A percentile compares a stretch with the other conserved stretches of the same genome.
Conservation (phyloP, 2,113 vertebrate species). For the Notothenia rossii region DNA sequence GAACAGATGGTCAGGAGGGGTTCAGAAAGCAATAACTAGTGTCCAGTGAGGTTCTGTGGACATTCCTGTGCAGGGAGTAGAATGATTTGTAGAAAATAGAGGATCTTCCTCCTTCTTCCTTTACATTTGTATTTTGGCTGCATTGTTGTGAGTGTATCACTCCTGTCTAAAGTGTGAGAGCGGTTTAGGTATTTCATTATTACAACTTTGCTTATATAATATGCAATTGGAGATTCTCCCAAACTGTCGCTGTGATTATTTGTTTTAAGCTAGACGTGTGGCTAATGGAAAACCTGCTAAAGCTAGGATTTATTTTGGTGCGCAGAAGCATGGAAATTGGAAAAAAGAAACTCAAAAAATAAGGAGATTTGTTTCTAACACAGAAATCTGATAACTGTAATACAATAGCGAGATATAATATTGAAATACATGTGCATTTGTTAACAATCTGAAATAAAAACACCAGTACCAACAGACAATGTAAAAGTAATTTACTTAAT, state of each 20-base stretch:
- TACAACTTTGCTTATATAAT: neutral
- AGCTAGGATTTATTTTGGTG: too few relatives aligned
- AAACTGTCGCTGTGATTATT: neutral
- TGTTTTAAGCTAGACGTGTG: neutral
- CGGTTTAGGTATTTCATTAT: neutral
- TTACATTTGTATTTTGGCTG: neutral
- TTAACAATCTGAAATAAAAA: neutral
- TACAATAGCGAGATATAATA: neutral
- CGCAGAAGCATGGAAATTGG: too few relatives aligned
- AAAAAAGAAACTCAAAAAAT: too few relatives aligned
- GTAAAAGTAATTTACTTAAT: too few relatives aligned
- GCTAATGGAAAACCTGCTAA: neutral
- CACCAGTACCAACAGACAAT: too few relatives aligned
- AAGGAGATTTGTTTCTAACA: neutral
- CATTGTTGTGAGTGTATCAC: neutral
- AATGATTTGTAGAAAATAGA: slow-evolving; percentile 16
- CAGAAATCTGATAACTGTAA: neutral
- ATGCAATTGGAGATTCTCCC: too few relatives aligned
- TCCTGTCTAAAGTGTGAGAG: neutral
- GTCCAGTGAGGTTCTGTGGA: slow-evolving; percentile 64
- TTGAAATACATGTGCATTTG: neutral
- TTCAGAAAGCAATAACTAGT: slow-evolving; percentile 57
- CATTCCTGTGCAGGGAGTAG: slow-evolving; percentile 76
- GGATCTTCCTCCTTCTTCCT: slow-evolving; percentile 32
- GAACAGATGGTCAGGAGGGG: slow-evolving; percentile 67